These are phyloP conservation scores for Ammospiza caudacuta DNA, from an alignment of 2,113 vertebrate genomes.

Conservation along the genomic window DNA sequence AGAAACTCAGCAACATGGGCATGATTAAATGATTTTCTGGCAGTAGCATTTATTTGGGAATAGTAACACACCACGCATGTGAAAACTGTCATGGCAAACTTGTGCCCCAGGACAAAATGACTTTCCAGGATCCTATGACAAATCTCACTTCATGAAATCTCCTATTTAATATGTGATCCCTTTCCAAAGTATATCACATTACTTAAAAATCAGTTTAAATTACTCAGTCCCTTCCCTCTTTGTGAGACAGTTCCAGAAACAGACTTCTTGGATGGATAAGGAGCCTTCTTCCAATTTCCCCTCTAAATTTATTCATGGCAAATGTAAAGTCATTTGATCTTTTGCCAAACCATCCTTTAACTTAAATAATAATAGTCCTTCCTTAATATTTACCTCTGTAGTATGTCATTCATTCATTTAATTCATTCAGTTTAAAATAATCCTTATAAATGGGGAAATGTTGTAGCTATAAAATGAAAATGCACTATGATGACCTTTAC, in stretches of 20 bases:
- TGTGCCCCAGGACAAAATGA: background rate
- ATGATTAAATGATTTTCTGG: background rate
- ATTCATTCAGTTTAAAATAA: conserved; percentile 42
- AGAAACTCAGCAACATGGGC: background rate
- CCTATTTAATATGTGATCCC: background rate
- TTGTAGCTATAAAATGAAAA: conserved; percentile 57
- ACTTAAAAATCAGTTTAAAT: background rate
- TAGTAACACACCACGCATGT: background rate
- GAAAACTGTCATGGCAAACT: background rate
- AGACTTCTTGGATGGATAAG: background rate
- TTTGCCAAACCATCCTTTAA: conserved; percentile 36
- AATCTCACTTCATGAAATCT: background rate
- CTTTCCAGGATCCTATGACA: background rate
- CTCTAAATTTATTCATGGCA: conserved; percentile 25
- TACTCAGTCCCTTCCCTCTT: background rate
- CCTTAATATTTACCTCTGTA: conserved; percentile 46
- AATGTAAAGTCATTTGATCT: conserved; percentile 41
- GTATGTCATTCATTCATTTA: conserved; percentile 16
- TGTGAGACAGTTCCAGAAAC: background rate
- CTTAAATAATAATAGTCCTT: conserved; percentile 24
- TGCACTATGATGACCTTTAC: conserved; percentile 43
- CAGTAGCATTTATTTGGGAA: background rate
- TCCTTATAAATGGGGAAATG: conserved; percentile 52
- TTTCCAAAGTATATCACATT: background rate
- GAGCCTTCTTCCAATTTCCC: background rate